phyloP scores from a whole-genome alignment of 2,113 vertebrate species.

The Pituophis catenifer region DNA sequence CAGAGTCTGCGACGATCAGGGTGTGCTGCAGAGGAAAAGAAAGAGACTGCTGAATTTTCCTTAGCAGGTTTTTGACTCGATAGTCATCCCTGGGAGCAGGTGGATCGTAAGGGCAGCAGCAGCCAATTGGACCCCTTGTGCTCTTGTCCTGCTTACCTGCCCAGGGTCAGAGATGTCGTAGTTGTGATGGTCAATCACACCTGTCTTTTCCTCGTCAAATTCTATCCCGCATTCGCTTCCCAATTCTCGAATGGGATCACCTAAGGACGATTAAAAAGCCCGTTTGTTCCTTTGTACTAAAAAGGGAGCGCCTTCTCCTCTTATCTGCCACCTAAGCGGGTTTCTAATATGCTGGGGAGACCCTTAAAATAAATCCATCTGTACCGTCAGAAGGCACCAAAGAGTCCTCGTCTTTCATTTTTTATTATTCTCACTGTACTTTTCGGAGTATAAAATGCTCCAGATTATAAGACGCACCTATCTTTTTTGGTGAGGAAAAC shows the following conservation, averaged over 20 bases:
- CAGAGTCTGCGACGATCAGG: slow-evolving; percentile 86
- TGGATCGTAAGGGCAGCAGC: background rate
- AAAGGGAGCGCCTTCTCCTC: background rate
- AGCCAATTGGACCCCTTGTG: background rate
- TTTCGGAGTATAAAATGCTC: too few relatives aligned
- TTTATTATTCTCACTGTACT: too few relatives aligned
- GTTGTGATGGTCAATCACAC: slow-evolving; percentile 95
- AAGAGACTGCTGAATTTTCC: accelerated
- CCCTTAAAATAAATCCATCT: background rate
- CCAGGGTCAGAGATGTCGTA: slow-evolving; percentile 91
- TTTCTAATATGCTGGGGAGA: background rate
- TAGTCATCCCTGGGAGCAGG: background rate
- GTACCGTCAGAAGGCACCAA: background rate
- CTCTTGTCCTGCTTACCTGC: slow-evolving; percentile 72
- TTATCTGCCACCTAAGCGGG: background rate
- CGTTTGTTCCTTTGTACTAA: background rate
- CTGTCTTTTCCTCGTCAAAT: slow-evolving; percentile 96
- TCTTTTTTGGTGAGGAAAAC: too few relatives aligned
- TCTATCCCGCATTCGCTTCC: slow-evolving; percentile 97
- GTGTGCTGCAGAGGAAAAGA: slow-evolving; percentile 78
- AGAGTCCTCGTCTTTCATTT: background rate
- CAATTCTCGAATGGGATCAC: slow-evolving; percentile 93
- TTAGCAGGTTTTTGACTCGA: too few relatives aligned
- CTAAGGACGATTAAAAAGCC: slow-evolving; percentile 59
- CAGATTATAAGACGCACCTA: too few relatives aligned